Base-by-base conservation (phyloP, 2,113 vertebrate genomes). In the Misgurnus anguillicaudatus region DNA sequence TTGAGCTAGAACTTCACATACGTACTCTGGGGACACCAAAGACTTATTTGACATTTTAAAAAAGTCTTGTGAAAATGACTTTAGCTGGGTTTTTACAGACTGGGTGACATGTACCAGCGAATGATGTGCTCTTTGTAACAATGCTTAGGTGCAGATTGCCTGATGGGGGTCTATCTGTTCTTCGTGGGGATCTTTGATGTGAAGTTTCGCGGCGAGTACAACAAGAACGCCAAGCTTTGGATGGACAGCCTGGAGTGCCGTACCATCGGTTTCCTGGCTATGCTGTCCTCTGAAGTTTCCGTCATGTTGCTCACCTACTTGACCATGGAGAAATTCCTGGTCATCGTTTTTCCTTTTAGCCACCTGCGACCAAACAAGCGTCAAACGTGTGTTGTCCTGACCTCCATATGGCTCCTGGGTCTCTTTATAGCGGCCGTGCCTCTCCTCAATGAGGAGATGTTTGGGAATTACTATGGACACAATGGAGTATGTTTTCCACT, bases 101-200 rank as follows among this genome's bases (percentile, higher is more conserved):
- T n/a, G n/a, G n/a, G n/a, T n/a, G 5, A 45, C 10, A 10, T 8
- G 42, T 45, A 11, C 17, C 5, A 57, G 7, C 16, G 1, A 57
- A 57, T n/a, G 53, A 57, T 7, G 14, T n/a, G 53, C n/a, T 41
- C 1, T 36, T 36, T n/a, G 38, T 38, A 61, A 24, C 9, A 19
- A 24, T 38, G 55, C 55, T 39, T 11, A 96, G 94, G 93, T 93
- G 94, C 94, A 5, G 95, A 95, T 86, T 96, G 92, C 83, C 91
- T 96, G 79, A 95, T 94, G 95, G 94, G 94, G 0, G 85, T 96
- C n/a, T 96, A 95, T 61, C 88, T 95, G 38, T 94, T 96, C 80
- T 95, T 94, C 11, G 83, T 93, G 11, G 94, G 94, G 0, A 82
- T 93, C 75, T 95, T 90, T 21, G 94, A 95, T 78, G 79, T 96